Base-by-base conservation (phyloP, 2,888 invertebrate species). In the Eristalis intricaria region DNA sequence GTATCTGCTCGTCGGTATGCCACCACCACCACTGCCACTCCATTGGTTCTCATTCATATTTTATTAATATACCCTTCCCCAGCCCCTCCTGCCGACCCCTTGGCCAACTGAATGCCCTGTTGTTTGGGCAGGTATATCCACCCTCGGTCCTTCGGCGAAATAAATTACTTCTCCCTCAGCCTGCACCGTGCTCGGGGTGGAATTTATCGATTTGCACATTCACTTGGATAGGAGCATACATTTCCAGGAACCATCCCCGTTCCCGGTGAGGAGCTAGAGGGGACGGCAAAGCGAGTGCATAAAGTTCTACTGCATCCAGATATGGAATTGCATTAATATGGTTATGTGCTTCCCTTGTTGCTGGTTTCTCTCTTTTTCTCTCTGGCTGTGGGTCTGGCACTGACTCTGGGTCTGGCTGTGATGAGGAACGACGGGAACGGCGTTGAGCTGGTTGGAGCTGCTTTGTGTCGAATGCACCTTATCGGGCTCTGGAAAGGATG, bases 31-130 rank as follows among this genome's bases (percentile, higher is more conserved):
- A 11, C 69, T 56, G 69, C 56, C 69, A 69, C 56, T 56, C 35
- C 64, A 64, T 56, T 74, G 74, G 74, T 64, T 64, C 64, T 63
- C 35, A 35, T 74, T 74, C 74, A 74, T 74, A 74, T 74, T 74
- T 74, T 74, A 74, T 74, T 65, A 74, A 74, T 74, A 74, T 56
- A 8, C n/a, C 35, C 32, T 50, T 23, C 43, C 63, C 23, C 61
- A 22, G 23, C 19, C 15, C 15, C 7, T 8, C 29, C 22, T 15
- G 4, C 43, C 7, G 4, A 4, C 50, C 13, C 32, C 13, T 1
- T 4, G 13, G 22, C 8, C 32, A 32, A 32, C 32, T 8, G 32
- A 32, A 32, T 32, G 23, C 0, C 15, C 13, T 69, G 35, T 58
- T 38, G 22, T 43, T 22, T 32, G 73, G 73, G 32, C 22, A 73